Evolutionary conservation across 2,113 vertebrate genomes (phyloP).

Genomic region (Campylorhamphus procurvoides): DNA sequence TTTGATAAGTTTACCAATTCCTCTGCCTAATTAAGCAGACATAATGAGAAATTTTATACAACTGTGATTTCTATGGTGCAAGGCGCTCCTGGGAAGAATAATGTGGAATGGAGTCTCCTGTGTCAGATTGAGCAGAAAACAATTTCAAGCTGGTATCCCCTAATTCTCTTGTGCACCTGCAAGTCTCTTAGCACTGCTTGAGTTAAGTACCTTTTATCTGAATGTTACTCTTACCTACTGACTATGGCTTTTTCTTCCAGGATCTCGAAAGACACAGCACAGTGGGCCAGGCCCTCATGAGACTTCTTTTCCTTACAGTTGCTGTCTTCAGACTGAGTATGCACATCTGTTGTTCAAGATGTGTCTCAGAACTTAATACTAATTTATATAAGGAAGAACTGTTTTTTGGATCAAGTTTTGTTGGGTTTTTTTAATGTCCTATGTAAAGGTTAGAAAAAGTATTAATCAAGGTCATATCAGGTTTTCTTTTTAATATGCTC

Average conservation of each 20-base stretch:
- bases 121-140: not conserved
- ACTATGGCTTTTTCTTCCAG: not conserved
- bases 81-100: not conserved
- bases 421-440: not conserved
- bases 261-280: not conserved
- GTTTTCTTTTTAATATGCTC: not conserved
- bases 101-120: not conserved
- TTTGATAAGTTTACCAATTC: not conserved
- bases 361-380: not conserved
- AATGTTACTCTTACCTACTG: not conserved
- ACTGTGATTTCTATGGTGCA: not conserved
- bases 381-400: not conserved
- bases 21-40: constrained; percentile 13
- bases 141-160: not conserved
- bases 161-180: not conserved
- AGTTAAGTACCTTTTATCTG: not conserved
- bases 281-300: not conserved
- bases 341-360: not conserved
- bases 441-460: not conserved
- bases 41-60: not conserved
- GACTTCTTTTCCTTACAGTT: not conserved
- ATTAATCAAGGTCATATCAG: not conserved
- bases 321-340: not conserved
- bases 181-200: not conserved
- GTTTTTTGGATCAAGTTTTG: not conserved